Conservation (phyloP, 2,888 invertebrate genomes). For the Bedellia somnulentella region DNA sequence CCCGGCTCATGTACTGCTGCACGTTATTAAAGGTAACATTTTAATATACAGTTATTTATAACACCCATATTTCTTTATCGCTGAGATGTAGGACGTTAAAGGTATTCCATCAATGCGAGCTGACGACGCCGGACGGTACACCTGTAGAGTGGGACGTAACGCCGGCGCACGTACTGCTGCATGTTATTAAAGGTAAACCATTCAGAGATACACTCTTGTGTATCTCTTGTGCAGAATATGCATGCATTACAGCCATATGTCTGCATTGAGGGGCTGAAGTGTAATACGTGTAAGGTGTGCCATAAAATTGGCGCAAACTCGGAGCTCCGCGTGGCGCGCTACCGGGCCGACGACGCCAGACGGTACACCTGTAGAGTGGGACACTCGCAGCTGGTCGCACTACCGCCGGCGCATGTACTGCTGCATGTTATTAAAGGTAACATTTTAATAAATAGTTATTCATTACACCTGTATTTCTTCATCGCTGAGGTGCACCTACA, state of each 20-base stretch:
- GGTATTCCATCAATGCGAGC: no score
- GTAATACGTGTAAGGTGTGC: conserved; percentile 49
- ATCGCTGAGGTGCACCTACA: no score
- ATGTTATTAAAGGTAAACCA: conserved; percentile 52
- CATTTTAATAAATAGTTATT: no score
- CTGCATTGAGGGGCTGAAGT: no score
- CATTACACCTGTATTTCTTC: no score
- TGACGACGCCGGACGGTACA: conserved; percentile 44
- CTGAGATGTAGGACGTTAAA: no score
- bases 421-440: conserved; percentile 50
- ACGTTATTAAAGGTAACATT: conserved; percentile 52
- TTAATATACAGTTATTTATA: no score
- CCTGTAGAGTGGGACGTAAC: conserved; percentile 39
- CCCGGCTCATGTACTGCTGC: conserved; percentile 39
- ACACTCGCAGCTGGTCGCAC: conserved; percentile 34
- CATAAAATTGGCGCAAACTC: conserved; percentile 47
- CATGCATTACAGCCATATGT: no score
- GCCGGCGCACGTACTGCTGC: conserved; percentile 39
- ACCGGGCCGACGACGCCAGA: conserved; percentile 40
- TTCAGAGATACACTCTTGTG: no score
- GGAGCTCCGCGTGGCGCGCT: conserved; percentile 42
- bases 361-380: conserved; percentile 43
- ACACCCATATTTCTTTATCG: no score
- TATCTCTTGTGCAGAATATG: no score
- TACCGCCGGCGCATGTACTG: conserved; percentile 36